Base-by-base conservation (phyloP, 1,140 invertebrate genomes). In the Delia radicum region DNA sequence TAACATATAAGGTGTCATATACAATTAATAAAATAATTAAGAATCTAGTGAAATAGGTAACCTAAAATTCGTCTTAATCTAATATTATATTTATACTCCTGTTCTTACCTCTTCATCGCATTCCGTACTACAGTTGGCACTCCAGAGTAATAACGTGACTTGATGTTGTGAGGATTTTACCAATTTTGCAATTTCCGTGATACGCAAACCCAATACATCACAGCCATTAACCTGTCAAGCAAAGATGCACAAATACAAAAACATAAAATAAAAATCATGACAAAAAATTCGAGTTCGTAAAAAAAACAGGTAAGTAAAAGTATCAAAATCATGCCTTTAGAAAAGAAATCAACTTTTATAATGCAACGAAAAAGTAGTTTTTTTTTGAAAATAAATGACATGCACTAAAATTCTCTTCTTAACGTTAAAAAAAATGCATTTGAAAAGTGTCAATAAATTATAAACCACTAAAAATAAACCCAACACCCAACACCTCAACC, bases 161-260 rank as follows among this genome's bases (percentile, higher is more conserved):
- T 80, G 75, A 61, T 80, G 79, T 67, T 76, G 80, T 81, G 81
- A 87, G 77, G 71, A 80, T 77, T 86, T 88, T 21, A 92, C 90
- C 42, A 90, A 81, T 74, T 83, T 82, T 5, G 90, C 90, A 2
- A 92, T 87, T 61, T 92, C 89, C 10, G 87, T 86, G 65, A 92
- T 88, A 29, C 87, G 85, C 33, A 89, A 79, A 13, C 91, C 91
- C 37, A 92, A 77, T 31, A 92, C 81, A 79, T 92, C 90, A 21
- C 87, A 84, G 2, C 88, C 89, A 74, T 91, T 90, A n/a, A 92
- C 88, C 81, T 85, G 73, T 26, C 73, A 61, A 46, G 24, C 5
- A 75, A 13, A 63, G 62, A 69, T 69, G 63, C 63, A 67, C 48
- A 62, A 55, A 29, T 21, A 61, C 72, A 61, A 15, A 37, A 67